Evolutionary conservation across 1,140 invertebrate species (phyloP).

Genomic region (Aradophagus sp.): DNA sequence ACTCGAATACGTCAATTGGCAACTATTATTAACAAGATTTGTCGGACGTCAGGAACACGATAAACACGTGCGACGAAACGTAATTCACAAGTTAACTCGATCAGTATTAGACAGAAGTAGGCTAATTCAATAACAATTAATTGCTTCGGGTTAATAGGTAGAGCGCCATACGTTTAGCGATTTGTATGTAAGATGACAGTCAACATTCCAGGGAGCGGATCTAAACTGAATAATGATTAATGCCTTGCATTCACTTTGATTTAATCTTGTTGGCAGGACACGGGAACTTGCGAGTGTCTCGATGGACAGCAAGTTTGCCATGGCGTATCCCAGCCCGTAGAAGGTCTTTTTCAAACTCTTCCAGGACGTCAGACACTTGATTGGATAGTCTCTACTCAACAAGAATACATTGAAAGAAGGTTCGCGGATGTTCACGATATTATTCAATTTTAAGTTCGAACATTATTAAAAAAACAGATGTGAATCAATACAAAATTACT

Average conservation of each 20-base stretch:
- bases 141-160: slow-evolving; percentile 31
- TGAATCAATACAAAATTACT: no score
- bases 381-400: slow-evolving; percentile 78
- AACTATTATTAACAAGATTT: slow-evolving; percentile 50
- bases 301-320: slow-evolving; percentile 69
- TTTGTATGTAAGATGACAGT: slow-evolving; percentile 38
- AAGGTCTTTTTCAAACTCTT: slow-evolving; percentile 67
- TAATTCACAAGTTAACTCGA: slow-evolving; percentile 36
- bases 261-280: slow-evolving; percentile 63
- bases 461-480: no score
- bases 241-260: slow-evolving; percentile 42
- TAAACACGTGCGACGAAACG: slow-evolving; percentile 40
- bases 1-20: no score
- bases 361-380: slow-evolving; percentile 71
- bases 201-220: slow-evolving; percentile 24
- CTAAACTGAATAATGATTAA: slow-evolving; percentile 38
- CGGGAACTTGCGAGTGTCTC: slow-evolving; percentile 64
- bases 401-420: slow-evolving; percentile 78
- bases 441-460: slow-evolving; percentile 5
- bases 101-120: slow-evolving; percentile 30
- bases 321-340: slow-evolving; percentile 62
- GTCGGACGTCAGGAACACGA: slow-evolving; percentile 29
- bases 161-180: slow-evolving; percentile 31
- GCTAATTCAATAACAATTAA: slow-evolving; percentile 55
- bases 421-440: slow-evolving; percentile 60